Evolutionary conservation across 2,888 invertebrate species (phyloP).

Genomic region (Caenorhabditis sp.): DNA sequence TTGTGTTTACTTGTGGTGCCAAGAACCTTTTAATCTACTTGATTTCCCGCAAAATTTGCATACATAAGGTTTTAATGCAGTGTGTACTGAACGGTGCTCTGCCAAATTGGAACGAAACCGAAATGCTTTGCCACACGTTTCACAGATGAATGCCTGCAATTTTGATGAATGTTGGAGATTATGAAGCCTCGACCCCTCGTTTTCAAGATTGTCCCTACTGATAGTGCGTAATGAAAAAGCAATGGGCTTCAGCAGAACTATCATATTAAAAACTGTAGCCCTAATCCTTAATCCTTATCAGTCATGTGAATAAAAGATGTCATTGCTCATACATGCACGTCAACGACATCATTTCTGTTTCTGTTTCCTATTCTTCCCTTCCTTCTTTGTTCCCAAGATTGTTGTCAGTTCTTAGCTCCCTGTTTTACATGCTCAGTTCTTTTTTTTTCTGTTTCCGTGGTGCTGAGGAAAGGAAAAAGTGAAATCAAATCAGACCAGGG

Average conservation of each 20-base stretch:
- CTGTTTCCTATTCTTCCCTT: background rate
- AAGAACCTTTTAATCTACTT: conserved; percentile 81
- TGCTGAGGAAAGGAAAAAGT: too few relatives aligned
- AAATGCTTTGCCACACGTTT: conserved; percentile 83
- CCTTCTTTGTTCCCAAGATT: background rate
- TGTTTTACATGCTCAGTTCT: background rate
- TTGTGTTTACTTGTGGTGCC: background rate
- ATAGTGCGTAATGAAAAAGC: conserved; percentile 13
- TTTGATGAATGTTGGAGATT: conserved; percentile 15
- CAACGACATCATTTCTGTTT: conserved; percentile 26
- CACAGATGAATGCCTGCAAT: conserved; percentile 82
- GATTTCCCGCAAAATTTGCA: conserved; percentile 83
- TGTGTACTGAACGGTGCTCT: conserved; percentile 83
- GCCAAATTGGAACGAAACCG: conserved; percentile 83
- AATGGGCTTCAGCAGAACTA: conserved; percentile 3
- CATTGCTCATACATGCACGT: conserved; percentile 40
- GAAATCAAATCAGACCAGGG: conserved; percentile 25
- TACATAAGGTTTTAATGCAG: conserved; percentile 82
- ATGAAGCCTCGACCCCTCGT: conserved; percentile 8
- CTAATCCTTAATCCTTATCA: conserved; percentile 54
- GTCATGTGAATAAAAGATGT: conserved; percentile 25
- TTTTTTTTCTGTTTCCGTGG: background rate
- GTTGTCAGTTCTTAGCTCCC: conserved; percentile 9
- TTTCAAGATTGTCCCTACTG: conserved; percentile 27
- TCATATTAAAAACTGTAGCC: conserved; percentile 44